Evolutionary conservation across 2,888 invertebrate species (phyloP), one percentile per base, ranked within the genome.

Genomic region (Polymixis lichenea): DNA sequence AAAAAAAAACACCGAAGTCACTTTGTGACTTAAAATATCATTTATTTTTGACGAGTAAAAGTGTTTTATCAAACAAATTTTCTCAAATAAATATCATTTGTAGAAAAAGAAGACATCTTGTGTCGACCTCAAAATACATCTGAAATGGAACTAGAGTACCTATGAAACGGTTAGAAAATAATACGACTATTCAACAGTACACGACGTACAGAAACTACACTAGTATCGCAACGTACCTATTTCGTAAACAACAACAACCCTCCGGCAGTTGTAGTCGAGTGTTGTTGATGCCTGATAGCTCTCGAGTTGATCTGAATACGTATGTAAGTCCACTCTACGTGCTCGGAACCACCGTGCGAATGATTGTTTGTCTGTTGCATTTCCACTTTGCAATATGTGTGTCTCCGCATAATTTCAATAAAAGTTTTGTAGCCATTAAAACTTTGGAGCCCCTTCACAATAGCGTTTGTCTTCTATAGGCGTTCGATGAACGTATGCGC

Each of bases 251-350:
- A 25, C 2, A 56, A 67, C 56, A 75, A 15, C 11, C 19, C 56
- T 43, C 28, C 15, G 68, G 32, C 43, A 46, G 43, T 55, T 49
- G 25, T 2, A n/a, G 22, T 69, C 15, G 38, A 58, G 58, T 69
- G 55, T 69, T 60, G 19, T 78, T 43, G 78, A 60, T 46, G 17
- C 32, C 19, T 56, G 55, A 69, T 55, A 70, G 69, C 78, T 69
- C 69, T 76, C 17, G 43, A 69, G 53, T 78, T 25, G 67, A 43
- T 78, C n/a, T 19, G 22, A 43, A 58, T 32, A 60, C 60, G 60
- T 46, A 46, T 22, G 51, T 69, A 60, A 78, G 78, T 60, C 53
- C 76, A n/a, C 60, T 78, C 11, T 49, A 58, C 28, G n/a, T 43
- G n/a, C 28, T 78, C 38, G 15, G 6, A n/a, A n/a, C 43, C 49